Base-by-base conservation (phyloP, 2,888 invertebrate species). In the Arrhopalites spinosus region DNA sequence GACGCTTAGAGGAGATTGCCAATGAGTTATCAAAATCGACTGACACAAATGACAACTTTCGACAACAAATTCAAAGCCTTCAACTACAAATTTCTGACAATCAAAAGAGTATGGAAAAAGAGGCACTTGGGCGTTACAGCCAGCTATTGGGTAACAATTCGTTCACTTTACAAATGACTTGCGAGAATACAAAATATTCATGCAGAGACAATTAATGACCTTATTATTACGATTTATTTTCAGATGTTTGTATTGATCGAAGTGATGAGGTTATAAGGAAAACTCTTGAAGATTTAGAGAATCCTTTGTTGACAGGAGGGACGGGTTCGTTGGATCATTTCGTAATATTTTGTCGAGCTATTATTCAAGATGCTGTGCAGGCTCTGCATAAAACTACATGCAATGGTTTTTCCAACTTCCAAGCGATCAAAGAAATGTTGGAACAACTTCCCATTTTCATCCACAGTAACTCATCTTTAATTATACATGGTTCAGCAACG, bases 401-500 rank as follows among this genome's bases (percentile, higher is more conserved):
- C 1, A 76, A 78, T 30, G 81, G 82, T n/a, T 81, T 77, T 63
- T 47, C 73, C 1, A 73, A 79, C 7, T 81, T 76, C 47, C 56
- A 70, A 70, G 80, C 80, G 36, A 67, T 84, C 25, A 83, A 84
- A 82, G 80, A 85, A 76, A 84, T 88, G 20, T 84, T 87, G 56
- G 86, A 86, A 47, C 84, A 84, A 79, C 85, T 89, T 23, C 88
- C 87, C 81, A 86, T 86, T 77, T 87, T 89, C 76, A 87, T 89
- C 5, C 90, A 91, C 84, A 86, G 87, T 68, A 85, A 90, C 68
- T 87, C 90, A 3, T 88, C 88, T 70, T 89, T 89, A 84, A 87
- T 93, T 78, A 86, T 92, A 67, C 90, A 91, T 82, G 92, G 92
- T n/a, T 90, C 91, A 85, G 91, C 92, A 1, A 91, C 92, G 11